Conservation (phyloP, 1,140 invertebrate species). For the Propsilocerus akamusi region DNA sequence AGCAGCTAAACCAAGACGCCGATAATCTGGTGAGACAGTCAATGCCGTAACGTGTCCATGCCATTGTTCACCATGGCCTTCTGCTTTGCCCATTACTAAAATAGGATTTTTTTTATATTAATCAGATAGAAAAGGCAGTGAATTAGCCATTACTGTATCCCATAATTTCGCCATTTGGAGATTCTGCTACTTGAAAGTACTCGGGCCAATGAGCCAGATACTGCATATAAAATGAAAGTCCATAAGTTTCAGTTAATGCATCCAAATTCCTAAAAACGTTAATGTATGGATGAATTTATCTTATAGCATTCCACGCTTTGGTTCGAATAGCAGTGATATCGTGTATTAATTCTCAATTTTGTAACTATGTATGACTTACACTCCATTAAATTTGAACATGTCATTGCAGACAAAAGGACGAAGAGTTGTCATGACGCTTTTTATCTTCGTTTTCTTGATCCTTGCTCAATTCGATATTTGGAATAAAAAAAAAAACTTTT, state of each 20-base stretch:
- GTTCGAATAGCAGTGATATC: neutral
- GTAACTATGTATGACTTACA: too few species aligned
- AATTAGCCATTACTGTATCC: constrained; percentile 75
- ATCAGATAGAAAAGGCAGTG: constrained; percentile 5
- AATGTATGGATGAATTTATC: constrained; percentile 10
- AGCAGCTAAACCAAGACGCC: constrained; percentile 78
- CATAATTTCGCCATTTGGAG: constrained; percentile 89
- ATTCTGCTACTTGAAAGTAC: constrained; percentile 93
- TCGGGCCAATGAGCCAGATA: constrained; percentile 98
- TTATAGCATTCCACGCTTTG: neutral
- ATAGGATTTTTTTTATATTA: constrained; percentile 10
- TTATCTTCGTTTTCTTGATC: too few species aligned
- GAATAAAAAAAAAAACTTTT: too few species aligned
- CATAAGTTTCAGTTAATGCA: constrained; percentile 94
- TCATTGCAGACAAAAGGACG: constrained; percentile 86
- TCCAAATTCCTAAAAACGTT: constrained; percentile 72
- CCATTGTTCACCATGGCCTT: constrained; percentile 89
- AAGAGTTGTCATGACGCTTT: constrained; percentile 93
- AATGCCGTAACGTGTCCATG: constrained; percentile 98
- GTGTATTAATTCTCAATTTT: too few species aligned
- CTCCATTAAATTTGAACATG: constrained; percentile 90
- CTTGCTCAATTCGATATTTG: too few species aligned
- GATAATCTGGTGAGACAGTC: constrained; percentile 86
- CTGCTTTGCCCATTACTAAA: constrained; percentile 96
- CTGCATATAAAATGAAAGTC: constrained; percentile 91